These are phyloP conservation scores for Helobdella robusta DNA, from an alignment of 2,888 invertebrate species.

Conservation along the genomic window DNA sequence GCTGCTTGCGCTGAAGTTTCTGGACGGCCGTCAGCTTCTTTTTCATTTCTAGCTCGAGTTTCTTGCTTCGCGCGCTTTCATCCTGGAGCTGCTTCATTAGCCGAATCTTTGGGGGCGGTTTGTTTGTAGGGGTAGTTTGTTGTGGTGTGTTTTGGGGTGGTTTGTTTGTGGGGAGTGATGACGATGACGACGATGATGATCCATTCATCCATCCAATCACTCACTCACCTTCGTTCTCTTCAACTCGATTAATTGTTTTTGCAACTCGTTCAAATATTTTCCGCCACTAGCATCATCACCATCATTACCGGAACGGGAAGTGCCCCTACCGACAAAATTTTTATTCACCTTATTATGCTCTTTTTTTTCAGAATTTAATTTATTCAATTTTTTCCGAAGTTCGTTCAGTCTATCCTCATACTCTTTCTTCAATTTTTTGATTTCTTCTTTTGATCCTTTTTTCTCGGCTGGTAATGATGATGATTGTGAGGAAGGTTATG, in stretches of 20 bases:
- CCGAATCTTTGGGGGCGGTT: conserved; percentile 44
- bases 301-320: no score
- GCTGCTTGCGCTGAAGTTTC: conserved; percentile 78
- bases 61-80: conserved; percentile 64
- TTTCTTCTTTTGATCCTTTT: conserved; percentile 8
- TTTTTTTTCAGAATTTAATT: conserved; percentile 73
- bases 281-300: conserved; percentile 70
- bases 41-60: conserved; percentile 66
- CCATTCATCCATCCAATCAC: not conserved
- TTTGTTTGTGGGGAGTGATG: no score
- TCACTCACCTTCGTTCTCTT: conserved; percentile 66
- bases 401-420: conserved; percentile 47
- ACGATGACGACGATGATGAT: not conserved
- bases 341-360: conserved; percentile 78
- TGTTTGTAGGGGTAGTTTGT: not conserved
- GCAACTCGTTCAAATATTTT: conserved; percentile 62
- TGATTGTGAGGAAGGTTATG: not conserved
- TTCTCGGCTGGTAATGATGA: conserved; percentile 9
- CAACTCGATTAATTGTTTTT: conserved; percentile 68
- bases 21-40: conserved; percentile 81
- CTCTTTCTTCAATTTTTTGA: conserved; percentile 19
- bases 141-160: no score
- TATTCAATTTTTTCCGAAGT: conserved; percentile 72
- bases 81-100: conserved; percentile 86
- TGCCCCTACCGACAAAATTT: no score